Conservation (phyloP, 23 tunicate species). For the Trididemnum clinides region DNA sequence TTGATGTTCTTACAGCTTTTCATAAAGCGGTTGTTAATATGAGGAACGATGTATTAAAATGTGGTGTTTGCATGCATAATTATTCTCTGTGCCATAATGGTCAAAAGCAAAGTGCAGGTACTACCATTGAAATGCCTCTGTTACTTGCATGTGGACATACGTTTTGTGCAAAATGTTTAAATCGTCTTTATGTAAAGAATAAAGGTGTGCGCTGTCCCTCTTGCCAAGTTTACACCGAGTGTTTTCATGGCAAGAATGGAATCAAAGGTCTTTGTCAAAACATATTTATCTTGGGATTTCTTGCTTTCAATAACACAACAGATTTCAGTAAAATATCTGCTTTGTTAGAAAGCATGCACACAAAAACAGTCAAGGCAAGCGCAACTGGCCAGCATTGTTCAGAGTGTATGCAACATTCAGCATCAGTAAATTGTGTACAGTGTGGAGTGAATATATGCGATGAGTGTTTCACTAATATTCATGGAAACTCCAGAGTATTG, state of each 20-base stretch:
- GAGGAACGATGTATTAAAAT: too few relatives aligned
- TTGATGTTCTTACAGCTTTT: too few relatives aligned
- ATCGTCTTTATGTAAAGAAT: neutral
- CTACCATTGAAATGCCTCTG: neutral
- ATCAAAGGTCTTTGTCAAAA: neutral
- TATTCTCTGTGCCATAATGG: too few relatives aligned
- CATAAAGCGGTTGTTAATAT: too few relatives aligned
- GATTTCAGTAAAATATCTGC: neutral
- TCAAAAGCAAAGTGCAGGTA: too few relatives aligned
- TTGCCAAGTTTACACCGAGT: neutral
- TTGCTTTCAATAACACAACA: neutral
- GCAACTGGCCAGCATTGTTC: neutral
- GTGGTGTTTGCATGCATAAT: too few relatives aligned
- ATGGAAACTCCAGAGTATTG: neutral
- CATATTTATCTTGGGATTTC: neutral
- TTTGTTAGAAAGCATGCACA: neutral
- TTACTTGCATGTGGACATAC: constrained; percentile 17
- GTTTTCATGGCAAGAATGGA: neutral
- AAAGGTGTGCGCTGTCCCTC: neutral
- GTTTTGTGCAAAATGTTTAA: neutral
- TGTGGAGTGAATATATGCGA: constrained; percentile 11
- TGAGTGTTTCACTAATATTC: neutral
- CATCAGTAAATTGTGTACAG: constrained; percentile 2
- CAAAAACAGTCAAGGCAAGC: neutral
- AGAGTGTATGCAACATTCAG: constrained; percentile 12